Conservation (phyloP, 2,888 invertebrate species). For the Cryptocephalus moraei region DNA sequence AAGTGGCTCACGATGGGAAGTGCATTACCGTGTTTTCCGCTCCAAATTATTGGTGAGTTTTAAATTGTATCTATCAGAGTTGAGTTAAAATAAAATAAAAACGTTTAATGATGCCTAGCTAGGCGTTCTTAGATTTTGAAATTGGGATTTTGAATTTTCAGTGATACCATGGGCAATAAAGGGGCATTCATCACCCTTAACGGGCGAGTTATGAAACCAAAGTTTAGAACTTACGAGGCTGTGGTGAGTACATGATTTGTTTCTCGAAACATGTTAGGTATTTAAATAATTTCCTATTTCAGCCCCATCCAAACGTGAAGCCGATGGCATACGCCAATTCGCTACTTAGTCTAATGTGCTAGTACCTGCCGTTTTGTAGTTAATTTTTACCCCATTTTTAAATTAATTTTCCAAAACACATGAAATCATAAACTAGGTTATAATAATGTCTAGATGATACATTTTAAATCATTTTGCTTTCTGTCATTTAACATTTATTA, state of each 20-base stretch:
- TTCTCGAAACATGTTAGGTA: too few species aligned
- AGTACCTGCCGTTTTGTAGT: conserved; percentile 38
- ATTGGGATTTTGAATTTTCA: conserved; percentile 37
- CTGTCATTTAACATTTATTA: background rate
- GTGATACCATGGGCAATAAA: conserved; percentile 98
- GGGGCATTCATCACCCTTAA: conserved; percentile 95
- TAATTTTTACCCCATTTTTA: conserved; percentile 13
- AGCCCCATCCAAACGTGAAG: conserved; percentile 94
- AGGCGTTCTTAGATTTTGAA: background rate
- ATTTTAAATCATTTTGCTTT: conserved; percentile 13
- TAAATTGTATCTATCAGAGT: background rate
- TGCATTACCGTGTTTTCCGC: conserved; percentile 99
- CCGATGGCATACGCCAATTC: conserved; percentile 96
- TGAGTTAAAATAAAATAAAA: background rate
- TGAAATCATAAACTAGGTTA: conserved; percentile 2
- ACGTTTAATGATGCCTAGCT: background rate
- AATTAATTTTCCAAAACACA: conserved; percentile 11
- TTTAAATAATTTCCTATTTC: conserved; percentile 35
- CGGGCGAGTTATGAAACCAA: conserved; percentile 83
- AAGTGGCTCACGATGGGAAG: conserved; percentile 86
- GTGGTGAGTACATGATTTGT: conserved; percentile 59
- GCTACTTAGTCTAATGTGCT: conserved; percentile 66
- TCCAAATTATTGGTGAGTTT: conserved; percentile 93
- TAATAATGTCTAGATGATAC: conserved; percentile 5
- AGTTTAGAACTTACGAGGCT: conserved; percentile 85